Conservation (phyloP, 2,797 vertebrate species). For the Pteronotus mesoamericanus region DNA sequence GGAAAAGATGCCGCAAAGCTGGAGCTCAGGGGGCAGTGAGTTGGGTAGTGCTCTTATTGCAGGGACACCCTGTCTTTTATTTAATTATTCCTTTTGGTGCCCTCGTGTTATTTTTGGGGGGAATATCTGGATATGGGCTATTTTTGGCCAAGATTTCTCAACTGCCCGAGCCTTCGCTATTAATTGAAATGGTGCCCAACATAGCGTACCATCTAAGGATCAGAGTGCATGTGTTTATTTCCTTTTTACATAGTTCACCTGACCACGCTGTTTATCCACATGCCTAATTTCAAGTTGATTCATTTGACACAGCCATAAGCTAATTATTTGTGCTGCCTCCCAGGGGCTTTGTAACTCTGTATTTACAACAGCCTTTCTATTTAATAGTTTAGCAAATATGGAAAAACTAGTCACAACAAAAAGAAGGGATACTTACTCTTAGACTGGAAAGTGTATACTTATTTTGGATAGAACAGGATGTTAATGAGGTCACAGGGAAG, state of each 20-base stretch:
- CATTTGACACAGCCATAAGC: constrained; percentile 10
- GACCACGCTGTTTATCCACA: not conserved
- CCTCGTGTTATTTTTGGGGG: not conserved
- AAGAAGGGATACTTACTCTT: not conserved
- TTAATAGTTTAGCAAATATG: not conserved
- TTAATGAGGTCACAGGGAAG: not conserved
- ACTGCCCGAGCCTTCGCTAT: not conserved
- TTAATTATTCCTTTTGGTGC: not conserved
- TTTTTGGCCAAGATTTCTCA: not conserved
- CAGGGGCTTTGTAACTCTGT: not conserved
- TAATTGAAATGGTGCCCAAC: not conserved
- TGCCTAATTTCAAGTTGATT: not conserved
- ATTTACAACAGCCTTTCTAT: not conserved
- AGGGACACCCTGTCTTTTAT: not conserved
- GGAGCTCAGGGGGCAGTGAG: fast-evolving
- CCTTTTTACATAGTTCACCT: not conserved
- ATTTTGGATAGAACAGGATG: not conserved
- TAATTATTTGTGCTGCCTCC: not conserved
- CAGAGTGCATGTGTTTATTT: not conserved
- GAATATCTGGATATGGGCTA: not conserved
- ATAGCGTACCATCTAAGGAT: not conserved
- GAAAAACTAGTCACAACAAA: not conserved
- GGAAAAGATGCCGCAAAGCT: not conserved
- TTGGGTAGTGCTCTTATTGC: fast-evolving
- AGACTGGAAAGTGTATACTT: not conserved